These are phyloP conservation scores for Rhinogobio ventralis DNA, from an alignment of 2,797 vertebrate genomes.

Conservation along the genomic window DNA sequence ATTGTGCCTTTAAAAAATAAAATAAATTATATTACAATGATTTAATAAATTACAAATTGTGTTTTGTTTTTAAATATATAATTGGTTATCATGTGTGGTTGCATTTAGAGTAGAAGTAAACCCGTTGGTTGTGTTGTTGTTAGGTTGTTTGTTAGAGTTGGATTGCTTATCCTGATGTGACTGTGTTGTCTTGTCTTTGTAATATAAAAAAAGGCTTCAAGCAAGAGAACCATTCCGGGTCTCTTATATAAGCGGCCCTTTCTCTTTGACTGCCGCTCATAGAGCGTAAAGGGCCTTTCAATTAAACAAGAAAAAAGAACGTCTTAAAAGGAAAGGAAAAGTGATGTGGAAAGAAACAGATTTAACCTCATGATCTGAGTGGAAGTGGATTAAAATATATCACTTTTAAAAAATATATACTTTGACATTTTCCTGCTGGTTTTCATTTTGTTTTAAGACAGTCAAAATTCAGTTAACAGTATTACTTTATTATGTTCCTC, in stretches of 20 bases:
- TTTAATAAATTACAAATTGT: background rate
- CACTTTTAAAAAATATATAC: background rate
- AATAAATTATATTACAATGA: background rate
- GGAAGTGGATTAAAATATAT: slow-evolving; percentile 10
- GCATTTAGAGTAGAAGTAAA: slow-evolving; percentile 7
- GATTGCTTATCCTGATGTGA: slow-evolving; percentile 34
- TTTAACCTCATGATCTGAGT: slow-evolving; percentile 18
- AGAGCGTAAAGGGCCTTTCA: slow-evolving; percentile 47
- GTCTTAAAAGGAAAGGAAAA: slow-evolving; percentile 2
- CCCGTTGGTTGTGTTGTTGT: background rate
- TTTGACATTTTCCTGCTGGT: background rate
- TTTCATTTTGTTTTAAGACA: slow-evolving; percentile 5
- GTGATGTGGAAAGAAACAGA: background rate
- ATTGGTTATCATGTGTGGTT: background rate
- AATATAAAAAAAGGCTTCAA: slow-evolving; percentile 57
- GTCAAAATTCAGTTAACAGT: no score
- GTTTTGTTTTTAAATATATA: background rate
- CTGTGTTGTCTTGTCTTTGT: slow-evolving; percentile 48
- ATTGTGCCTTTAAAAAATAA: no score
- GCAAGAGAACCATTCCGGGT: slow-evolving; percentile 63
- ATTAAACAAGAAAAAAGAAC: slow-evolving; percentile 15
- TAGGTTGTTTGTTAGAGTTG: background rate
- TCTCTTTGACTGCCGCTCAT: slow-evolving; percentile 58
- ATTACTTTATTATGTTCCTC: background rate
- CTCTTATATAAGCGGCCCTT: slow-evolving; percentile 70